Conservation (phyloP, 2,888 invertebrate genomes). For the Sesia apiformis region DNA sequence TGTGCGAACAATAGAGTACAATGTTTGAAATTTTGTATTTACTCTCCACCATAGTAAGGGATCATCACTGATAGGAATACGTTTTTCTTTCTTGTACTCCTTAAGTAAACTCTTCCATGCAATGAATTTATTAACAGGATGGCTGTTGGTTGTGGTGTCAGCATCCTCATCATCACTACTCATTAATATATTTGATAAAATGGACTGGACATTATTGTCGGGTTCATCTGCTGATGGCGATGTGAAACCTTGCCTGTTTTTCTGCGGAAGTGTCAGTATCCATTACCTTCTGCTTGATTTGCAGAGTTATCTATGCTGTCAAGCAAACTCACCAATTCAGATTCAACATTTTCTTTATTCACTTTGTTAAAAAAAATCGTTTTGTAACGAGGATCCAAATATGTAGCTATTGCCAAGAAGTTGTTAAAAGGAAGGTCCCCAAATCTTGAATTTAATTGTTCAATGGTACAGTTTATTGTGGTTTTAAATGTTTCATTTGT, state of each 20-base stretch:
- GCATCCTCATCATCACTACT: slow-evolving; percentile 10
- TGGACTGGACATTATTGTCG: slow-evolving; percentile 9
- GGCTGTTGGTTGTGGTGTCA: slow-evolving; percentile 5
- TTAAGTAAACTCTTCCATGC: slow-evolving; percentile 4
- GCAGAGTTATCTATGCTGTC: slow-evolving; percentile 7
- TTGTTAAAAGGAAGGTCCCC: slow-evolving; percentile 9
- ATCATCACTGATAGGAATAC: slow-evolving; percentile 9
- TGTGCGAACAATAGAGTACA: too few species aligned
- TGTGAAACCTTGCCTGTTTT: slow-evolving; percentile 12
- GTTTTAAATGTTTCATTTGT: slow-evolving; percentile 8
- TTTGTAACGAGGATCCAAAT: slow-evolving; percentile 12
- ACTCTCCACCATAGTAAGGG: slow-evolving; percentile 12
- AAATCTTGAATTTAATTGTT: slow-evolving; percentile 6
- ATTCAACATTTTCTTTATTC: slow-evolving; percentile 7
- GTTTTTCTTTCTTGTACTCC: slow-evolving; percentile 12
- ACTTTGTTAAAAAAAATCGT: slow-evolving; percentile 9
- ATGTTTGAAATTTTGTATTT: slow-evolving; percentile 12
- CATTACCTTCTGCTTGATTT: slow-evolving; percentile 8
- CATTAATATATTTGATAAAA: slow-evolving; percentile 10
- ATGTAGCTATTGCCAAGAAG: slow-evolving; percentile 11
- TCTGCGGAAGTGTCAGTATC: background rate
- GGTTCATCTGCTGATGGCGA: slow-evolving; percentile 4
- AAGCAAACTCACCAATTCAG: slow-evolving; percentile 2
- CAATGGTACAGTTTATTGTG: slow-evolving; percentile 8
- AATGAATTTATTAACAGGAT: slow-evolving; percentile 5